Evolutionary conservation across 2,797 vertebrate genomes (phyloP).

Genomic region (Babyrousa celebensis): DNA sequence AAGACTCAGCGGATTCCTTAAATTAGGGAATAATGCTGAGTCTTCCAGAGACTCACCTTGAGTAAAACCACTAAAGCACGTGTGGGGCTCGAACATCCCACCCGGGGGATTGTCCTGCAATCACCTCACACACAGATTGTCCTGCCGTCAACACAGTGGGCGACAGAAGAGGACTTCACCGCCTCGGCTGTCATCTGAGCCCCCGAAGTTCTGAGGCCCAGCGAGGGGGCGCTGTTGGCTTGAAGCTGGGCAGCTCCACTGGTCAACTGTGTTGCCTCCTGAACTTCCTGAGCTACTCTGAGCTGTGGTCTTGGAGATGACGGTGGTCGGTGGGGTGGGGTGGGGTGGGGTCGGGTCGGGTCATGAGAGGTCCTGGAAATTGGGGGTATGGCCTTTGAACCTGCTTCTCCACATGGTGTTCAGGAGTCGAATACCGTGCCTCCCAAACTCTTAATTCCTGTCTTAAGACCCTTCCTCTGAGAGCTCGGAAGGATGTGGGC

Average conservation of each 20-base stretch:
- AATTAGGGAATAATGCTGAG: conserved; percentile 62
- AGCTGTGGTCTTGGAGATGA: not conserved
- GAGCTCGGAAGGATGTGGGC: not conserved
- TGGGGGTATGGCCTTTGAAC: accelerated
- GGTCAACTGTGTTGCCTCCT: not conserved
- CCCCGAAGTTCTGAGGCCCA: not conserved
- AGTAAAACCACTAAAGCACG: not conserved
- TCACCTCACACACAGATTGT: not conserved
- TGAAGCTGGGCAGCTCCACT: not conserved
- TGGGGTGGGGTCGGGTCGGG: accelerated
- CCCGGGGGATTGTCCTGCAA: accelerated
- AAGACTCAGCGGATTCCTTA: conserved; percentile 79
- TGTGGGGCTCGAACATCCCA: not conserved
- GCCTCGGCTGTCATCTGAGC: not conserved
- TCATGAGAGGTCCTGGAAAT: not conserved
- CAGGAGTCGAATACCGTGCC: not conserved
- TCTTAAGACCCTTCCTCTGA: not conserved
- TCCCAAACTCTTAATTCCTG: not conserved
- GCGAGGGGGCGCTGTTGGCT: not conserved
- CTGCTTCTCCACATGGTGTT: accelerated
- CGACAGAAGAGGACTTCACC: not conserved
- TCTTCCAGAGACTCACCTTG: conserved; percentile 65
- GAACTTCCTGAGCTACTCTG: not conserved
- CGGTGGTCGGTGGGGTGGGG: not conserved
- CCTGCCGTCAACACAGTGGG: not conserved